Base-by-base conservation (phyloP, 2,888 invertebrate genomes). In the Penaeus monodon region DNA sequence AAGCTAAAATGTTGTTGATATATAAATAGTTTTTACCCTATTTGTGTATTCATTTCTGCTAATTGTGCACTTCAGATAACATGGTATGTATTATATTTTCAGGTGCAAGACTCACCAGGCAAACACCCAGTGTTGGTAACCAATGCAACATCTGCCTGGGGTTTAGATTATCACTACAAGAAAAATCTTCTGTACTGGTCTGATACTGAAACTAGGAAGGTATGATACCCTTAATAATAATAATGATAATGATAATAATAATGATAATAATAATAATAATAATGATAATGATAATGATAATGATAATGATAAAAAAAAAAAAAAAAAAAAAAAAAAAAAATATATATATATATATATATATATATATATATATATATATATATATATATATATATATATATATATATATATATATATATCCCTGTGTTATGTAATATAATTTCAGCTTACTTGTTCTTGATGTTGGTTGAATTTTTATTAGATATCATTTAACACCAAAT, bases 131-230 rank as follows among this genome's bases (percentile, higher is more conserved):
- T 91, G 88, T 92, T 94, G 81, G 93, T 96, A 38, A 96, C 96
- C 38, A 97, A 97, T 92, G 95, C 97, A 3, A 96, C 97, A 0
- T 95, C 95, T 0, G 97, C 97, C 0, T 96, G 96, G 82, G 97
- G 97, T 0, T 93, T 98, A 24, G 97, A 98, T 92, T 98, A 94
- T 92, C 96, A 97, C 91, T 96, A 95, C 92, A 93, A 94, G 63
- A 94, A 94, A 90, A 96, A 96, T 91, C 92, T 96, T 85, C 93
- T 98, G 2, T 97, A 96, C 92, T 98, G 97, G 97, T 97, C 97
- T 17, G 98, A 98, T 92, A 94, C 95, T 1, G 97, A 97, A 92
- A 97, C 97, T 0, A 94, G 91, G 68, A 92, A 91, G 86, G 91
- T 91, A 65, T 84, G 88, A 22, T 68, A 27, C 17, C 44, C 81